phyloP scores from a whole-genome alignment of 2,113 vertebrate species.

The Pomatorhinus ruficollis region DNA sequence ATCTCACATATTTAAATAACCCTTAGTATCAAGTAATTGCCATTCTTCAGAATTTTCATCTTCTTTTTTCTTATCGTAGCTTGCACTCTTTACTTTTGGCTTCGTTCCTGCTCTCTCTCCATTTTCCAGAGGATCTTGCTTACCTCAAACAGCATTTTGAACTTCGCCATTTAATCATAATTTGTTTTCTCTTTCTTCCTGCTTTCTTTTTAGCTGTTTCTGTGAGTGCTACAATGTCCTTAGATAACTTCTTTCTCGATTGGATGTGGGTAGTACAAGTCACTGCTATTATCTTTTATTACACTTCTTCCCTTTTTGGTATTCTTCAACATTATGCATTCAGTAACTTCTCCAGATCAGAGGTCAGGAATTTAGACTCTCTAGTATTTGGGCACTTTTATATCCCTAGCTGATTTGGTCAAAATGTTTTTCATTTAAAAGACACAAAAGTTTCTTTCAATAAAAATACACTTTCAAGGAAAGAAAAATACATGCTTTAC shows the following conservation, averaged over 20 bases:
- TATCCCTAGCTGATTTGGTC: not conserved
- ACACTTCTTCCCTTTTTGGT: conserved; percentile 24
- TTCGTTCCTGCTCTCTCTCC: not conserved
- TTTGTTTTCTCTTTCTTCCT: conserved; percentile 29
- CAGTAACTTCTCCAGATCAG: conserved; percentile 27
- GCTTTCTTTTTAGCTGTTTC: conserved; percentile 8
- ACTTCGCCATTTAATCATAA: not conserved
- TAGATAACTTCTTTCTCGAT: conserved; percentile 25
- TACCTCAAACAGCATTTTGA: conserved; percentile 50
- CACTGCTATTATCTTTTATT: conserved; percentile 36
- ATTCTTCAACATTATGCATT: conserved; percentile 16
- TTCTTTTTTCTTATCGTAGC: conserved; percentile 31
- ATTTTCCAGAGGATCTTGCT: conserved; percentile 29
- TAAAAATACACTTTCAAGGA: not conserved
- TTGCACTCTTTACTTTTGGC: conserved; percentile 31
- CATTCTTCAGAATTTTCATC: conserved; percentile 19
- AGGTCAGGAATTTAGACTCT: not conserved
- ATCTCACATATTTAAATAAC: conserved; percentile 17
- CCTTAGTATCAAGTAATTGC: conserved; percentile 28
- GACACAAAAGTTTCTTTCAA: not conserved
- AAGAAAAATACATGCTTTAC: not conserved
- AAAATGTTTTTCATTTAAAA: conserved; percentile 27
- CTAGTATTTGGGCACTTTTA: not conserved
- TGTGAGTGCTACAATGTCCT: conserved; percentile 3
- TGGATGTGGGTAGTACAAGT: conserved; percentile 26